Conservation (phyloP, 2,797 vertebrate genomes). For the Neosilurus mollespiculum region DNA sequence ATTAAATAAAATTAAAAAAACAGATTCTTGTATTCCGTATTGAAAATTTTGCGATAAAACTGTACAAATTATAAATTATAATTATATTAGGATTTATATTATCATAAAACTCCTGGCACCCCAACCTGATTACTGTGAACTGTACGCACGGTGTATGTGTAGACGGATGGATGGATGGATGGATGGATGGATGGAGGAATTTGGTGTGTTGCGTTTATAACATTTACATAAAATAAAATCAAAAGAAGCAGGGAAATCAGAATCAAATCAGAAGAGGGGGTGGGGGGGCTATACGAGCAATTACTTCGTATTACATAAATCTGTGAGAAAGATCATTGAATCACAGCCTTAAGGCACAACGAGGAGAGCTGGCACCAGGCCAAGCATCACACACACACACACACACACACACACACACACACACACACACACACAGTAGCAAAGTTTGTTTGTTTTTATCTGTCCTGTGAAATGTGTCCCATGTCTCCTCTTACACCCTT, state of each 20-base stretch:
- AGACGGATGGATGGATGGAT: background rate
- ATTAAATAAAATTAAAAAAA: background rate
- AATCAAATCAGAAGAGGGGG: background rate
- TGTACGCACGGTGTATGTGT: background rate
- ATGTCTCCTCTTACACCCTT: background rate
- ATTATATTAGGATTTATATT: background rate
- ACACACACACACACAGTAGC: background rate
- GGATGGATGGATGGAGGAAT: background rate
- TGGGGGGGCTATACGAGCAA: slow-evolving; percentile 41
- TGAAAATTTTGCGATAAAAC: background rate
- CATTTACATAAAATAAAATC: background rate
- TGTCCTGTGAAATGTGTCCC: background rate
- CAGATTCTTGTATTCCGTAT: background rate
- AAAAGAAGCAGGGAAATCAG: no score
- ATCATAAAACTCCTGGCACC: background rate
- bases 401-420: background rate
- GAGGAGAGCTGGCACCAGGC: slow-evolving; percentile 44
- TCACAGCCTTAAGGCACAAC: slow-evolving; percentile 48
- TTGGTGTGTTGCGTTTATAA: slow-evolving; percentile 12
- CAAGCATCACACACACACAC: slow-evolving; percentile 28
- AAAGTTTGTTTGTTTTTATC: background rate
- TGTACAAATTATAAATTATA: background rate
- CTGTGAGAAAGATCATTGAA: slow-evolving; percentile 55
- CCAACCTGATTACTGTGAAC: background rate
- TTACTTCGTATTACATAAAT: slow-evolving; percentile 56